These are phyloP conservation scores for Papilio protenor DNA, from an alignment of 2,888 invertebrate genomes.

Conservation along the genomic window DNA sequence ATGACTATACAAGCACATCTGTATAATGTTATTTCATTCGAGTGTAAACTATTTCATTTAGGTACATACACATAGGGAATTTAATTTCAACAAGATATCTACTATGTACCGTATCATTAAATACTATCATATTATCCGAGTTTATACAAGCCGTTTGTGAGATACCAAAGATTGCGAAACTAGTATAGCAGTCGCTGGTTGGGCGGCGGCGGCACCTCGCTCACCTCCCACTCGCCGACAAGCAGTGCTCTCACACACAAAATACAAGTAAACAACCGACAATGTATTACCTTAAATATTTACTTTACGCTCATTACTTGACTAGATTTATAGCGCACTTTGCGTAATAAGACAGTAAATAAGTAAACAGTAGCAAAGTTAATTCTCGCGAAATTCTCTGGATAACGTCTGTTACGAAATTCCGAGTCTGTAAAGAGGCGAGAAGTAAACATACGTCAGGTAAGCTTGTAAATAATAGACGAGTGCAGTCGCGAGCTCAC, in stretches of 20 bases:
- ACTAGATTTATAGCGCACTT: conserved; percentile 19
- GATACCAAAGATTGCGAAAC: neutral
- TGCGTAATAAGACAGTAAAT: conserved; percentile 17
- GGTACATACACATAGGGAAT: neutral
- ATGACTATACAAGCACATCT: neutral
- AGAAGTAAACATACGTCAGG: conserved; percentile 14
- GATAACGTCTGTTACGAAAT: neutral
- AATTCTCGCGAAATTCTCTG: conserved; percentile 19
- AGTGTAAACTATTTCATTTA: neutral
- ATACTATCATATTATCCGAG: too few relatives aligned
- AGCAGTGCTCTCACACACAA: neutral
- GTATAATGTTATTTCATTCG: neutral
- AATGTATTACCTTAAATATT: conserved; percentile 18
- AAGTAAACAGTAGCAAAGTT: conserved; percentile 2
- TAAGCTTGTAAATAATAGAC: neutral
- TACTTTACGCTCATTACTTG: neutral
- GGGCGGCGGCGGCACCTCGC: neutral
- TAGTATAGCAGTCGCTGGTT: neutral
- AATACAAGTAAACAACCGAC: neutral
- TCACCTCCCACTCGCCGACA: neutral
- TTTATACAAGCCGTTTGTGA: neutral
- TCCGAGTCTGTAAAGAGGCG: neutral
- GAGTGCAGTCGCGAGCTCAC: neutral
- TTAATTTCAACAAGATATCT: neutral
- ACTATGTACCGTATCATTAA: neutral